phyloP scores from a whole-genome alignment of 2,113 vertebrate genomes.

The Chaetorhynchus papuensis region DNA sequence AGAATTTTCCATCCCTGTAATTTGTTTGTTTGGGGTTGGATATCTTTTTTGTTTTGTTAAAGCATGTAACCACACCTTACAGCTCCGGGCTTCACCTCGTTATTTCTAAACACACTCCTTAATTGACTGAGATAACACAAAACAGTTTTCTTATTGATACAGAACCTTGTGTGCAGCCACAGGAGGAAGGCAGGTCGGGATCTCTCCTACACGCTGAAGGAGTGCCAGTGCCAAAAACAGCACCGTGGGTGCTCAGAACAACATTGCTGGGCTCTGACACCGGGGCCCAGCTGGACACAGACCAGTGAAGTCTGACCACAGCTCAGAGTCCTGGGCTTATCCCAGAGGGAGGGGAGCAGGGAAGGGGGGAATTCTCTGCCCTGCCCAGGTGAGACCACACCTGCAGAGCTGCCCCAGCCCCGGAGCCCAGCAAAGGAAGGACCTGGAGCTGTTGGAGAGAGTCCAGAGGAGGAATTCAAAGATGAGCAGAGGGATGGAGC shows the following conservation, averaged over 20 bases:
- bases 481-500: background rate
- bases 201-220: background rate
- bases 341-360: background rate
- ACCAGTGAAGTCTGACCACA: background rate
- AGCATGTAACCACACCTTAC: background rate
- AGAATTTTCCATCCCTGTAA: background rate
- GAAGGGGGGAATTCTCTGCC: background rate
- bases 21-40: background rate
- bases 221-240: background rate
- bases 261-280: background rate
- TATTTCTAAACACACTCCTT: background rate
- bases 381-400: background rate
- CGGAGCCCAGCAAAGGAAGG: background rate
- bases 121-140: background rate
- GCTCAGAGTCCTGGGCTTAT: background rate
- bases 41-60: background rate
- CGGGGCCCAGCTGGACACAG: background rate
- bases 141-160: background rate
- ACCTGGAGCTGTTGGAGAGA: background rate
- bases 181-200: background rate
- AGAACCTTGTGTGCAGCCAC: background rate
- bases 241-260: background rate
- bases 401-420: background rate
- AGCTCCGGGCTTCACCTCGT: background rate
- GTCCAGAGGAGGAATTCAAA: background rate